These are phyloP conservation scores for Crocallis elinguaria DNA, from an alignment of 2,888 invertebrate genomes.

Conservation along the genomic window DNA sequence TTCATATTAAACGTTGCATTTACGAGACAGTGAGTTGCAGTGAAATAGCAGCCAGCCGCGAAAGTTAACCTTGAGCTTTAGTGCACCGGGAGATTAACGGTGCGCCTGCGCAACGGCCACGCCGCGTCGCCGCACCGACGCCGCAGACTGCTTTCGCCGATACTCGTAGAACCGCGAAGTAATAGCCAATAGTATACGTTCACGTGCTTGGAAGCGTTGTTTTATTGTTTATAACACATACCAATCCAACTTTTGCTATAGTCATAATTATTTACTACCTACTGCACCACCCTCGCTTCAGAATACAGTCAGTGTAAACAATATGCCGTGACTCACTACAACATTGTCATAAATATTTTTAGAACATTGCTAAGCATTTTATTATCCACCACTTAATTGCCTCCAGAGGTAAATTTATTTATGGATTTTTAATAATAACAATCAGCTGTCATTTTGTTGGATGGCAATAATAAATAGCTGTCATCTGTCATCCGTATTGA, in stretches of 20 bases:
- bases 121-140: slow-evolving; percentile 3
- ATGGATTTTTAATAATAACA: slow-evolving; percentile 18
- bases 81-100: slow-evolving; percentile 66
- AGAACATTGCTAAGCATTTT: slow-evolving; percentile 52
- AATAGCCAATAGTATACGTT: too few species aligned
- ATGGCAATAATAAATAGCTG: too few species aligned
- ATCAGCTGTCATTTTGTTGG: slow-evolving; percentile 3
- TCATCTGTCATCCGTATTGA: too few species aligned
- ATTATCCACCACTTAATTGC: slow-evolving; percentile 25
- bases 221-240: background rate
- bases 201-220: too few species aligned
- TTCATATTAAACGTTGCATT: background rate
- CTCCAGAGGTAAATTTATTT: slow-evolving; percentile 22
- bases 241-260: background rate
- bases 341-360: slow-evolving; percentile 70
- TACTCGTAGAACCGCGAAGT: slow-evolving; percentile 13
- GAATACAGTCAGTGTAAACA: slow-evolving; percentile 34
- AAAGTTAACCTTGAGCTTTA: slow-evolving; percentile 77
- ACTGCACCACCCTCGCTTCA: background rate
- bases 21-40: slow-evolving; percentile 11
- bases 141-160: slow-evolving; percentile 66
- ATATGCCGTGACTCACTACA: slow-evolving; percentile 58
- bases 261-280: background rate
- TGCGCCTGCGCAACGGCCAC: slow-evolving; percentile 43
- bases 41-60: slow-evolving; percentile 55